Percentiles rank a stretch among this genome's conserved stretches.
Conservation (phyloP, 2,888 invertebrate genomes). For the Lasioglossum marginatum region DNA sequence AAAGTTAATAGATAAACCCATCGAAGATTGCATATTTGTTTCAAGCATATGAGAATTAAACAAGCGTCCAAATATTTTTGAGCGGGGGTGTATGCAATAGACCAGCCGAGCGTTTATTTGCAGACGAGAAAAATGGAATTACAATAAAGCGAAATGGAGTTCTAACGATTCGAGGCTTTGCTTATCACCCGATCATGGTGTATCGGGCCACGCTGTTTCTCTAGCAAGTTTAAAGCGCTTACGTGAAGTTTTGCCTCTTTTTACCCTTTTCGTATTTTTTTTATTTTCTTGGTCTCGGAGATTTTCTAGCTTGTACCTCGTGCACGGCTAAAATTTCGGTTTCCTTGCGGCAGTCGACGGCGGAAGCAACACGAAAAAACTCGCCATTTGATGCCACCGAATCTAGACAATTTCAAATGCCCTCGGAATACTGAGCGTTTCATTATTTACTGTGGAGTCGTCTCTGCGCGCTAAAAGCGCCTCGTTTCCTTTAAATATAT, state of each 20-base stretch:
- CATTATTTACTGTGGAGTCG: not conserved
- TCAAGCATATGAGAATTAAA: not conserved
- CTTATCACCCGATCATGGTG: constrained; percentile 45
- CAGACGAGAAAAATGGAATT: constrained; percentile 77
- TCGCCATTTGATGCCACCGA: not conserved
- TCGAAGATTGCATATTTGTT: not conserved
- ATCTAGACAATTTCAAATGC: not conserved
- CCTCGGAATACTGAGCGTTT: not conserved
- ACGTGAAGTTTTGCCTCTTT: constrained; percentile 57
- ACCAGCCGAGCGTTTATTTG: constrained; percentile 78
- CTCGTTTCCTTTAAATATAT: not conserved
- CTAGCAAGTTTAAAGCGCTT: constrained; percentile 62
- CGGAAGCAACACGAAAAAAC: not conserved
- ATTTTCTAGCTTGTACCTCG: not conserved
- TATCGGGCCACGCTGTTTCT: constrained; percentile 15
- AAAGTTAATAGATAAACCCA: not conserved
- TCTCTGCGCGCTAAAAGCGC: not conserved
- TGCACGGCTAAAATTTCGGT: not conserved
- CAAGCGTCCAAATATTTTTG: not conserved
- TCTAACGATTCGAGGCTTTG: constrained; percentile 68
- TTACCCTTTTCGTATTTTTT: constrained; percentile 35
- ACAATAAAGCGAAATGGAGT: constrained; percentile 78
- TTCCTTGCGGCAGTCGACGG: not conserved
- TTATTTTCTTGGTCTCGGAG: constrained; percentile 10
- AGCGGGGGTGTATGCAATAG: constrained; percentile 71